Evolutionary conservation across 2,113 vertebrate genomes (phyloP), one percentile per base, ranked within the genome.

Genomic region (Corydoras maculifer): DNA sequence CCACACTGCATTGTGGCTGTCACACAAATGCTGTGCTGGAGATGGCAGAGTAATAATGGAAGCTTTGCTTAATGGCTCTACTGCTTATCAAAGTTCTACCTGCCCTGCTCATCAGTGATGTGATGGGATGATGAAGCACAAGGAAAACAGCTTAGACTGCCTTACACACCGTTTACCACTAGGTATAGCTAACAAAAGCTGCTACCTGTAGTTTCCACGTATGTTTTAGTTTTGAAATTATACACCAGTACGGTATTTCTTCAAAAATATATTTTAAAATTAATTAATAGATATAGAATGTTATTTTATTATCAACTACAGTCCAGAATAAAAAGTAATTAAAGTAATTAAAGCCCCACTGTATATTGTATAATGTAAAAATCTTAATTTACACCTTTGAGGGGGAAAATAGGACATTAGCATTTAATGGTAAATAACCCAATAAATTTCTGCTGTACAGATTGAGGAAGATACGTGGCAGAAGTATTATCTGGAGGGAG

Each of bases 391-490:
- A 25, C 18, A 25, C 18, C 18, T 25, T 25, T 25, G 18, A 25
- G 18, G 18, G 18, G 18, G 18, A 25, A 25, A 25, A 25, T 25
- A 25, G 18, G 18, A 25, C 18, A 25, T 25, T 25, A 25, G 18
- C 18, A 25, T 43, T 43, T 43, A 43, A 43, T 5, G 7, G 4
- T 43, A 43, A 43, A 8, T 5, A 8, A 4, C 35, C 14, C 12
- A 5, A 62, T 72, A 30, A 62, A 53, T 55, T 11, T 71, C 51
- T 69, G 50, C 49, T 58, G 78, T 78, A 84, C 83, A 99, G 97
- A 99, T 99, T 80, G 96, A 99, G 82, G 97, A 99, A 86, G 97
- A 99, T 86, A 99, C 97, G 0, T 98, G 96, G 97, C 97, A 99
- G 87, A 99, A 98, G 80, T 98, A 99, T 84, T 99, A 99, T 82